These are phyloP conservation scores for Coboldia fuscipes DNA, from an alignment of 1,140 invertebrate species.

Conservation along the genomic window DNA sequence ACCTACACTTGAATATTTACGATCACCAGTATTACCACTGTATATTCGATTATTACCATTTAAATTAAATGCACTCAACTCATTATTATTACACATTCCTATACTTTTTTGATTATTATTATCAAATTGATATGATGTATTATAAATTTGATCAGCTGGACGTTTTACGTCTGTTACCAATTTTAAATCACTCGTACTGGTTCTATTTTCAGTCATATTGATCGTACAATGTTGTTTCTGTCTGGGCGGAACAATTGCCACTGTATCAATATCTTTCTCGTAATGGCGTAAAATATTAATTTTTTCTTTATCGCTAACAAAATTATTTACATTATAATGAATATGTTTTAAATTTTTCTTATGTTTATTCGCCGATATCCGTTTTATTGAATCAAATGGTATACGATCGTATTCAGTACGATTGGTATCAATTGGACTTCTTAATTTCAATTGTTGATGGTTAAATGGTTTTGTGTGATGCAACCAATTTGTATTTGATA, in stretches of 20 bases:
- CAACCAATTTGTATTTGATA: neutral
- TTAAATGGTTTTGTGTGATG: neutral
- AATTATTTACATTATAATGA: too few species aligned
- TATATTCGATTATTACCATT: too few species aligned
- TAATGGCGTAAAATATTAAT: neutral
- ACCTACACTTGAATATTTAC: too few species aligned
- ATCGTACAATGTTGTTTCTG: slow-evolving; percentile 2
- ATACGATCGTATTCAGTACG: neutral
- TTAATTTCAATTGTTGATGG: neutral
- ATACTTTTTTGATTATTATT: neutral
- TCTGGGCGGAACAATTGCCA: slow-evolving; percentile 4
- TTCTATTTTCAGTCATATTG: neutral
- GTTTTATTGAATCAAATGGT: neutral
- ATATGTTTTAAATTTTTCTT: too few species aligned
- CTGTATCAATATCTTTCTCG: slow-evolving; percentile 3
- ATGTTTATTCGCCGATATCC: too few species aligned
- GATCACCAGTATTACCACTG: too few species aligned
- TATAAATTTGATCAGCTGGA: neutral
- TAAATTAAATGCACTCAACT: too few species aligned
- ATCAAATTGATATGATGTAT: neutral
- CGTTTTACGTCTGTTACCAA: neutral
- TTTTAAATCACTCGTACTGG: neutral
- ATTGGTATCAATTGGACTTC: neutral
- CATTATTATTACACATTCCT: neutral
- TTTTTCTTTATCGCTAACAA: slow-evolving; percentile 2